Conservation (phyloP, 2,113 vertebrate genomes). For the Cheirogaleus medius region DNA sequence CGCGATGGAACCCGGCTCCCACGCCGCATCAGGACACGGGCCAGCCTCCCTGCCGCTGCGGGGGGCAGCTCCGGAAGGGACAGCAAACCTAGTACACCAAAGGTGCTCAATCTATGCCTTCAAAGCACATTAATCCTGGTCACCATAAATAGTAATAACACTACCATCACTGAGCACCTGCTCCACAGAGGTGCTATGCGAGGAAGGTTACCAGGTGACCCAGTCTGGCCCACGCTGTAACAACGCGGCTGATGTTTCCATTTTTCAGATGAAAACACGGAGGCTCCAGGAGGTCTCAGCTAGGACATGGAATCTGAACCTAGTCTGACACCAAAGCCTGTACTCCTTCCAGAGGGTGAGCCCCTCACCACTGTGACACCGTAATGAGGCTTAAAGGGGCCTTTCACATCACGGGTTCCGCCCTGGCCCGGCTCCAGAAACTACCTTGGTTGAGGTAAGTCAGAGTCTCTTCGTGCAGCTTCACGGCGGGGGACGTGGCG, state of each 20-base stretch:
- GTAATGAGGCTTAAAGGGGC: background rate
- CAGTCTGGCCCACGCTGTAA: background rate
- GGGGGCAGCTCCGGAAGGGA: background rate
- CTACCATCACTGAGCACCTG: background rate
- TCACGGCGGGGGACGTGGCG: constrained; percentile 94
- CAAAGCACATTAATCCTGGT: accelerated
- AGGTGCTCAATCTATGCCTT: background rate
- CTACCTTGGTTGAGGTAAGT: constrained; percentile 98
- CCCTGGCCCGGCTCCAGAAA: background rate
- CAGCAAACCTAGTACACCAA: background rate
- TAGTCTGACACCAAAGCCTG: background rate
- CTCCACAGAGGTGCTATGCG: accelerated
- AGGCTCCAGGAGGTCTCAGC: background rate
- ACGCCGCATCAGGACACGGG: accelerated
- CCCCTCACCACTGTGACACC: background rate
- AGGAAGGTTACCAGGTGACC: background rate
- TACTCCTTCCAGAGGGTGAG: background rate
- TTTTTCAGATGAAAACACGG: background rate
- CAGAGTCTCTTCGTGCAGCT: constrained; percentile 93
- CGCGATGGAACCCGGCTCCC: background rate
- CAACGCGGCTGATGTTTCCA: background rate
- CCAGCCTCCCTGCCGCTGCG: background rate
- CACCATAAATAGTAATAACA: background rate
- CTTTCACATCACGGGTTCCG: accelerated
- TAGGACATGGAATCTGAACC: background rate